These are phyloP conservation scores for Caenorhabditis becei DNA, from an alignment of 2,888 invertebrate genomes.

Conservation along the genomic window DNA sequence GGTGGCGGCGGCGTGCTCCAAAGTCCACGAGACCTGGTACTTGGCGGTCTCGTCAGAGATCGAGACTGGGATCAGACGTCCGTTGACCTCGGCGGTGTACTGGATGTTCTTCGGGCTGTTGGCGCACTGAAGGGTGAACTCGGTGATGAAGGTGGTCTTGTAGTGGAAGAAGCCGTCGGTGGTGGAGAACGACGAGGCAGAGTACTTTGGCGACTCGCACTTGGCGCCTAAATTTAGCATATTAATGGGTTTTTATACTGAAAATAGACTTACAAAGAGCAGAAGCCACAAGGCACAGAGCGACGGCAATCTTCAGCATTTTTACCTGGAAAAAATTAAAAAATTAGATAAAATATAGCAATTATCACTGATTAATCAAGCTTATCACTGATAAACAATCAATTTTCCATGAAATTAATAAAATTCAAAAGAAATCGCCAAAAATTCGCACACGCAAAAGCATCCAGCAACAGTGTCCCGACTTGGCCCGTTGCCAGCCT, in stretches of 20 bases:
- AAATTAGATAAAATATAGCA: neutral
- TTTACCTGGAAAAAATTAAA: constrained; percentile 35
- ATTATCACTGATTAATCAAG: neutral
- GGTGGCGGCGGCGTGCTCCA: constrained; percentile 89
- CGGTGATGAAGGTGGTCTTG: constrained; percentile 90
- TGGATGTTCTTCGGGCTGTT: constrained; percentile 85
- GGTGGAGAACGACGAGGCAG: constrained; percentile 91
- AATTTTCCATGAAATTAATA: neutral
- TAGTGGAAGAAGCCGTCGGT: constrained; percentile 93
- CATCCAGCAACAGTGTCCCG: constrained; percentile 22
- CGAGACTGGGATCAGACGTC: constrained; percentile 90
- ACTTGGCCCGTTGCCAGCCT: constrained; percentile 48
- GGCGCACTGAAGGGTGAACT: constrained; percentile 90
- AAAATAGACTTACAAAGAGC: constrained; percentile 54
- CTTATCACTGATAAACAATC: neutral
- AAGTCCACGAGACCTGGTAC: constrained; percentile 95
- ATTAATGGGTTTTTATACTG: neutral
- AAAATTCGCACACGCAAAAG: constrained; percentile 29
- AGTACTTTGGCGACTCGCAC: constrained; percentile 83
- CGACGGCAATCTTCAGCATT: constrained; percentile 62
- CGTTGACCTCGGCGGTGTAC: constrained; percentile 92
- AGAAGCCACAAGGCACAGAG: constrained; percentile 55
- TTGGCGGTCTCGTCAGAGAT: constrained; percentile 87
- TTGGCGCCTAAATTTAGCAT: constrained; percentile 68
- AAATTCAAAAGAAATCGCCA: neutral